Percentiles rank a stretch among this genome's conserved stretches.
phyloP scores from a whole-genome alignment of 2,797 vertebrate species.

The Staurois parvus region DNA sequence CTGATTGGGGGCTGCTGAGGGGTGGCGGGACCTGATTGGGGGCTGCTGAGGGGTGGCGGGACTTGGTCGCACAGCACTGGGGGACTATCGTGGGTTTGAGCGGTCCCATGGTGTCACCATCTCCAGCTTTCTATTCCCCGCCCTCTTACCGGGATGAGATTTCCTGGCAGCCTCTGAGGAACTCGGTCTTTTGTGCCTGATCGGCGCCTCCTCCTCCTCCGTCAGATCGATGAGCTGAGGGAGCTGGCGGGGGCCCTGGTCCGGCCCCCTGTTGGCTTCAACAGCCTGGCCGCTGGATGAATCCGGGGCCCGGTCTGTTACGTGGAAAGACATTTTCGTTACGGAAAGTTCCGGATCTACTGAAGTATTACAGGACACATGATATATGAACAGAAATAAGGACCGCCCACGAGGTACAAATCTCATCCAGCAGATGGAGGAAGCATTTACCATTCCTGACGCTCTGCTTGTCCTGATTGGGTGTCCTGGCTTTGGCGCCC shows the following conservation, averaged over 20 bases:
- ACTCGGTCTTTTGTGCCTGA: not conserved
- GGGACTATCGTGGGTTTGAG: no score
- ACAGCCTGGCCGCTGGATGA: not conserved
- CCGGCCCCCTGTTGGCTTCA: not conserved
- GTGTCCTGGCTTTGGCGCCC: not conserved
- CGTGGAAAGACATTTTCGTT: not conserved
- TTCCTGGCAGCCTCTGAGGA: not conserved
- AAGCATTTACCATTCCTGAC: constrained; percentile 4
- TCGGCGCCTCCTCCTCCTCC: constrained; percentile 12
- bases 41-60: no score
- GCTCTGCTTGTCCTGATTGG: not conserved
- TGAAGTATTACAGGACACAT: no score
- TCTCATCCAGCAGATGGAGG: no score
- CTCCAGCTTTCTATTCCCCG: no score
- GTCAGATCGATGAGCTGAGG: constrained; percentile 52
- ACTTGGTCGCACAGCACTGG: no score
- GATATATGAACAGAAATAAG: no score
- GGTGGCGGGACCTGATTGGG: no score
- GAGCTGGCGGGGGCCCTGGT: not conserved
- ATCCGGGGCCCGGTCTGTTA: not conserved
- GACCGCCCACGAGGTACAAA: no score
- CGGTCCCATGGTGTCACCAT: no score
- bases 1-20: no score
- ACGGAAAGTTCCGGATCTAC: no score
- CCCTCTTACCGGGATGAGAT: constrained; percentile 22